Evolutionary conservation across 1,140 invertebrate genomes (phyloP), one percentile per base, ranked within the genome.

Genomic region (Acromyrmex charruanus): DNA sequence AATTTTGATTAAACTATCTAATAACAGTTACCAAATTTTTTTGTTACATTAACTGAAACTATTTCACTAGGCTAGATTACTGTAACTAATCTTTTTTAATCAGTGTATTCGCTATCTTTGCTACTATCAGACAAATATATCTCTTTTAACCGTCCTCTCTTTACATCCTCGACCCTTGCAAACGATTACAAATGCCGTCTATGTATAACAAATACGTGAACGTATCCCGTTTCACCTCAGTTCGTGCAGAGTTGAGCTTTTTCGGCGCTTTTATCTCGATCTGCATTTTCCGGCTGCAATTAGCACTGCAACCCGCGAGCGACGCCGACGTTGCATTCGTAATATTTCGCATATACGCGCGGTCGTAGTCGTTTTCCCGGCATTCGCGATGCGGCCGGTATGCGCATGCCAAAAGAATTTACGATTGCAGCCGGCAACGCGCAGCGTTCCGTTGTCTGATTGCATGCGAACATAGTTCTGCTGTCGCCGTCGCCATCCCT

Each of bases 321-420:
- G 68, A 49, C 28, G 80, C 49, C 55, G 68, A 61, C 44, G 80
- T 61, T 82, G 68, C 79, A 72, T 72, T 31, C 68, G 35, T 82
- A 72, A 82, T 74, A 74, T 74, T 49, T 82, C 39, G 49, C 53
- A n/a, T 58, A 44, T 39, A 39, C 25, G 28, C 77, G 55, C 35
- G 18, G 4, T 58, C 31, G 77, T 28, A 21, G 35, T 51, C 80
- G 55, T 61, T 63, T 28, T 28, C 39, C 55, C 14, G 69, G 55
- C 39, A 14, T 61, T 49, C 28, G 80, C 80, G 53, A 82, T 25
- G 68, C 39, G 35, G 68, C 18, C 10, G 79, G 80, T 82, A 82
- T 74, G 68, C 55, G 25, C 39, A 51, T 25, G 55, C 25, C 53
- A 69, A 84, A 84, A 75, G 80, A 84, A 84, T 84, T 74, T 75